These are phyloP conservation scores for Cantharis lateralis DNA, from an alignment of 2,888 invertebrate genomes.

Conservation along the genomic window DNA sequence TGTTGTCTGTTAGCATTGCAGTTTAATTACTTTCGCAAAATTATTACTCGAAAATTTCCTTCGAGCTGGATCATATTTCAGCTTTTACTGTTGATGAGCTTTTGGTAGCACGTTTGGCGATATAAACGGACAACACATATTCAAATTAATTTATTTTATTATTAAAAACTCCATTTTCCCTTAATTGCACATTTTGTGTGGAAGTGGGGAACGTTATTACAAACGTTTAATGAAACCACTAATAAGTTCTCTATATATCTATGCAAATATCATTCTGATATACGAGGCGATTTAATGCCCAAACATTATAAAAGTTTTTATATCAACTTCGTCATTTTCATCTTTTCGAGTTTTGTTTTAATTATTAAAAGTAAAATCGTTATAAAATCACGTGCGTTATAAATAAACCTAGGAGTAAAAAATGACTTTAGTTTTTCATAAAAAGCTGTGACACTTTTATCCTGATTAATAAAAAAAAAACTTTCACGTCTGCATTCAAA, in stretches of 20 bases:
- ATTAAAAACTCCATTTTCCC: conserved; percentile 17
- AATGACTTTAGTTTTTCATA: background rate
- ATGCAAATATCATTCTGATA: background rate
- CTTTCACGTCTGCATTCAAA: background rate
- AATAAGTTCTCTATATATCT: conserved; percentile 10
- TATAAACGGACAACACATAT: background rate
- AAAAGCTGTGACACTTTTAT: background rate
- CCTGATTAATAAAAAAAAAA: background rate
- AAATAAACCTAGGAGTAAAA: background rate
- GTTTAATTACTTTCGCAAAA: background rate
- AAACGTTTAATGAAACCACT: conserved; percentile 23
- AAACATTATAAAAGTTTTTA: background rate
- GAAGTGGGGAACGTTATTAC: conserved; percentile 5
- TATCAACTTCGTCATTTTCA: background rate
- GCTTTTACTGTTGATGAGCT: background rate
- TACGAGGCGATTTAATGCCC: background rate
- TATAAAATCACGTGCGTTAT: background rate
- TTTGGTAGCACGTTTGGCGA: background rate
- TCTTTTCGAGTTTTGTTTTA: background rate
- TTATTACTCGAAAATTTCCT: background rate
- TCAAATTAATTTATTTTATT: conserved; percentile 21
- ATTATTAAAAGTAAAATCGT: background rate
- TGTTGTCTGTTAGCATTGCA: background rate
- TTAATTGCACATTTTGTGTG: conserved; percentile 21
- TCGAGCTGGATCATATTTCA: background rate